Evolutionary conservation across 2,113 vertebrate genomes (phyloP).

Genomic region (Cynopterus brachyotis): DNA sequence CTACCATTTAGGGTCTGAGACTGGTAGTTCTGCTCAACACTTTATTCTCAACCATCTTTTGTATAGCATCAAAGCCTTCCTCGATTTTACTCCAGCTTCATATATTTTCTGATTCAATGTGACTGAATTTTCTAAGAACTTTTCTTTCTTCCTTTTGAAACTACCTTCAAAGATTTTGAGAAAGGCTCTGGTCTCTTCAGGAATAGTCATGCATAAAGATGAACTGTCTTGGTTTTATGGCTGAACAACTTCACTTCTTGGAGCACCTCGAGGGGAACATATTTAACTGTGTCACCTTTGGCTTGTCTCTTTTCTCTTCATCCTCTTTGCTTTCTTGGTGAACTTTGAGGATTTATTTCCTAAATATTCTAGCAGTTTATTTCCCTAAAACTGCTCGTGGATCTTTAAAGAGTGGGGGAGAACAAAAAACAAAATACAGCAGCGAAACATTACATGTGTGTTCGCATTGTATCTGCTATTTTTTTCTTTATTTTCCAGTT

Average conservation of each 20-base stretch:
- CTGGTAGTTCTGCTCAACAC: not conserved
- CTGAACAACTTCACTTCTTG: not conserved
- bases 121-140: conserved; percentile 33
- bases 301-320: not conserved
- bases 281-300: not conserved
- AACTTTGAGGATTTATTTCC: not conserved
- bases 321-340: not conserved
- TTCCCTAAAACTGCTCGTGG: not conserved
- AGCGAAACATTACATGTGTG: not conserved
- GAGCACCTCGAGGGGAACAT: not conserved
- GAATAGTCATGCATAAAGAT: conserved; percentile 10
- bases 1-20: not conserved
- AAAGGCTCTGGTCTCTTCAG: not conserved
- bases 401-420: not conserved
- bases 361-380: not conserved
- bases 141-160: conserved; percentile 50
- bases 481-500: not conserved
- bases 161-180: conserved; percentile 36
- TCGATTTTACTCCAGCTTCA: not conserved
- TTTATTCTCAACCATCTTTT: not conserved
- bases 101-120: conserved; percentile 31
- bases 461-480: not conserved
- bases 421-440: not conserved
- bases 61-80: not conserved
- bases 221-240: conserved; percentile 31